Conservation (phyloP, 92 coral and sea anemone species). For the Paragorgia papillata region DNA sequence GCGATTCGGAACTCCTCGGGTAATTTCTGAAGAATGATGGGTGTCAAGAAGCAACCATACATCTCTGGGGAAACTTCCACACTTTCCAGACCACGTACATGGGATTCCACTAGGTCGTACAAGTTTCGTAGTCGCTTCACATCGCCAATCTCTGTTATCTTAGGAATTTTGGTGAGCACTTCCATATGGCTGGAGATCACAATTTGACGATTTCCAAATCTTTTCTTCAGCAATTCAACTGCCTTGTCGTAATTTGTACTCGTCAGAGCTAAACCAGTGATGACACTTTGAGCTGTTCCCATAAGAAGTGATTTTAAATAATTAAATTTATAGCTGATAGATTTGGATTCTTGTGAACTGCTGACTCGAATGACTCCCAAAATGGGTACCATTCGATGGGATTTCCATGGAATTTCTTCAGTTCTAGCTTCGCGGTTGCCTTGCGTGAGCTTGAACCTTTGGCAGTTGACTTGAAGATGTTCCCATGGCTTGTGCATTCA, state of each 20-base stretch:
- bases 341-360: constrained; percentile 35
- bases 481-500: not conserved
- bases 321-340: constrained; percentile 1
- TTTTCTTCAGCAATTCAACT: constrained; percentile 60
- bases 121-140: constrained; percentile 53
- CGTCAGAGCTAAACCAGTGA: constrained; percentile 17
- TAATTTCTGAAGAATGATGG: constrained; percentile 54
- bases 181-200: constrained; percentile 73
- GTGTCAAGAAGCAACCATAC: constrained; percentile 58
- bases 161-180: constrained; percentile 57
- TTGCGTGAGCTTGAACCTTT: constrained; percentile 2
- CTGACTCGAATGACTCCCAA: constrained; percentile 31
- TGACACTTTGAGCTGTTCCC: constrained; percentile 24
- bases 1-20: constrained; percentile 50
- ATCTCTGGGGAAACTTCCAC: constrained; percentile 58
- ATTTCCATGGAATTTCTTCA: constrained; percentile 15
- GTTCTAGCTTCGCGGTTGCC: constrained; percentile 44
- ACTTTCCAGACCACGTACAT: constrained; percentile 64
- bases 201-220: constrained; percentile 63
- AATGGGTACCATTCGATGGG: constrained; percentile 17
- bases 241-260: constrained; percentile 60
- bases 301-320: constrained; percentile 28
- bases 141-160: constrained; percentile 24
- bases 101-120: constrained; percentile 61
- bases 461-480: not conserved